A percentile compares a stretch with the other conserved stretches of the same genome.
Conservation (phyloP, 2,888 invertebrate species). For the Pasiphila rectangulata region DNA sequence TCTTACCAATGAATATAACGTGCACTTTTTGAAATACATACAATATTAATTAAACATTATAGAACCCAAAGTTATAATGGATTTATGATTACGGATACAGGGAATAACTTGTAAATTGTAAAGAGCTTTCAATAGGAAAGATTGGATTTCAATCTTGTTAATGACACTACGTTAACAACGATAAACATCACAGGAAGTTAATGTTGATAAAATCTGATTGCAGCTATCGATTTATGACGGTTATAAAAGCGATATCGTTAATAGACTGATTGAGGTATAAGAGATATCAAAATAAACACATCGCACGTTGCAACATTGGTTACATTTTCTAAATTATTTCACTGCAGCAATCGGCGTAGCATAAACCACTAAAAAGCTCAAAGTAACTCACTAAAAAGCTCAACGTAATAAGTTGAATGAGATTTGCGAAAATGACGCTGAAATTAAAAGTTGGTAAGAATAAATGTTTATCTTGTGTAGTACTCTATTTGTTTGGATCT, state of each 20-base stretch:
- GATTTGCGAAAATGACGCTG: too few relatives aligned
- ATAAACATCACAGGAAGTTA: conserved; percentile 42
- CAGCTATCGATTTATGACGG: conserved; percentile 12
- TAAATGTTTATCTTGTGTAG: too few relatives aligned
- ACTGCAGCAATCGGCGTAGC: too few relatives aligned
- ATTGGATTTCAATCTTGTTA: conserved; percentile 48
- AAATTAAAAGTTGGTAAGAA: too few relatives aligned
- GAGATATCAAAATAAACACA: background rate
- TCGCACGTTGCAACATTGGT: background rate
- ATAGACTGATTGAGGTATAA: conserved; percentile 3
- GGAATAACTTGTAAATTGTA: too few relatives aligned
- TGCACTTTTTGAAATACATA: background rate
- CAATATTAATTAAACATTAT: background rate
- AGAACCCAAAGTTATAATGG: conserved; percentile 49
- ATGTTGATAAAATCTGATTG: conserved; percentile 19
- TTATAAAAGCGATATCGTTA: conserved; percentile 11
- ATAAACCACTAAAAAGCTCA: too few relatives aligned
- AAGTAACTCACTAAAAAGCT: too few relatives aligned
- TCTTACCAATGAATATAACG: background rate
- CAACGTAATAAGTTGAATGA: too few relatives aligned
- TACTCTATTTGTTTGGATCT: too few relatives aligned
- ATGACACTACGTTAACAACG: conserved; percentile 40
- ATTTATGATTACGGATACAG: too few relatives aligned
- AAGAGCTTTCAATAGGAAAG: conserved; percentile 48
- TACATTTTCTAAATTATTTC: background rate